phyloP scores from a whole-genome alignment of 2,797 vertebrate species.

The Pangasius larnaudii region DNA sequence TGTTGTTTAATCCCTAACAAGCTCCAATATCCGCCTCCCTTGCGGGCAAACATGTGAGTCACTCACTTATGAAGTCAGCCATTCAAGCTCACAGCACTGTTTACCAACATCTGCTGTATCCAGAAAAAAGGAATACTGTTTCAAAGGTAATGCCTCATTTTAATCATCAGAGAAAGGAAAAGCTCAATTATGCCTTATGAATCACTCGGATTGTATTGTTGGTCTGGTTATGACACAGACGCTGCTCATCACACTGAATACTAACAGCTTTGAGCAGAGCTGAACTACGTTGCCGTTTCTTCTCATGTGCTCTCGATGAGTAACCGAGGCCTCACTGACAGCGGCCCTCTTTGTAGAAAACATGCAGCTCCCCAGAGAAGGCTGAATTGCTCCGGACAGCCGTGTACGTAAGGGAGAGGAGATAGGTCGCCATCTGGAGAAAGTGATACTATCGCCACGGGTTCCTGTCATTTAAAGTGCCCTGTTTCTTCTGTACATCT shows the following conservation, averaged over 20 bases:
- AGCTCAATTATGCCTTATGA: conserved; percentile 20
- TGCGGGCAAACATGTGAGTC: conserved; percentile 29
- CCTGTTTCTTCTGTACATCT: conserved; percentile 20
- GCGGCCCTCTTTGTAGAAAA: conserved; percentile 15
- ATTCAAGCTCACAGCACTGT: conserved; percentile 1
- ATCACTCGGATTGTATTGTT: conserved; percentile 1
- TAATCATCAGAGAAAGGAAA: conserved; percentile 37
- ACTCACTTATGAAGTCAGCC: conserved; percentile 1
- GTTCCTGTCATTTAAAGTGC: conserved; percentile 53
- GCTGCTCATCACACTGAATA: neutral
- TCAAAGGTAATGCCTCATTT: conserved; percentile 32
- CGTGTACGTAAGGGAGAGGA: conserved; percentile 49
- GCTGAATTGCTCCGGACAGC: conserved; percentile 39
- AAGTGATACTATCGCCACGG: conserved; percentile 52
- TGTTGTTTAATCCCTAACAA: conserved; percentile 30
- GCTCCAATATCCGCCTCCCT: conserved; percentile 3
- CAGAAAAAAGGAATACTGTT: conserved; percentile 23
- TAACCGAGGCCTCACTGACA: conserved; percentile 13
- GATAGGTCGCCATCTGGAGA: conserved; percentile 60
- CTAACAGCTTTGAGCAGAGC: neutral
- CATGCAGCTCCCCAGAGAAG: conserved; percentile 45
- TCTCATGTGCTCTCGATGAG: conserved; percentile 36
- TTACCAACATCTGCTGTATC: conserved; percentile 40
- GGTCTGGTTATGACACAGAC: conserved; percentile 32
- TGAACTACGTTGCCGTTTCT: neutral